A percentile compares a stretch with the other conserved stretches of the same genome.
Evolutionary conservation across 2,888 invertebrate genomes (phyloP).

Genomic region (Pogonocherus hispidulus): DNA sequence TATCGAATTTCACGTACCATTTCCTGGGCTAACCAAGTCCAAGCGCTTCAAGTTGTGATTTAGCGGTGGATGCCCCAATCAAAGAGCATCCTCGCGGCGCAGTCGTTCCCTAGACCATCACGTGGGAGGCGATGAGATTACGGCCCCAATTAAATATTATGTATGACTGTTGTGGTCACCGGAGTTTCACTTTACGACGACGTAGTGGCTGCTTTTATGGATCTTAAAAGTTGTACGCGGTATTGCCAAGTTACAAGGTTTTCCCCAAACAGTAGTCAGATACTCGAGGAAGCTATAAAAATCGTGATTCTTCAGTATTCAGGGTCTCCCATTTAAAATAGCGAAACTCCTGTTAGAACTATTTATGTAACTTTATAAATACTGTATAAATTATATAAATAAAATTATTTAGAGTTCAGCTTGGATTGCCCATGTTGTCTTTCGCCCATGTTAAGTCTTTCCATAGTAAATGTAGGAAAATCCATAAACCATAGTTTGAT

Average conservation of each 20-base stretch:
- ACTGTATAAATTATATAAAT: too few relatives aligned
- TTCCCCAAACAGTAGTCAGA: neutral
- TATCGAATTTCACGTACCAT: neutral
- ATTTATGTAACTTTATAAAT: too few relatives aligned
- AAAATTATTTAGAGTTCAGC: too few relatives aligned
- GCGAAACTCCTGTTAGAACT: too few relatives aligned
- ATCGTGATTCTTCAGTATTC: too few relatives aligned
- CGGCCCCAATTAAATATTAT: slow-evolving; percentile 56
- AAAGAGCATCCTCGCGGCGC: slow-evolving; percentile 44
- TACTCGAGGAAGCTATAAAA: too few relatives aligned
- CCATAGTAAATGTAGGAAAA: too few relatives aligned
- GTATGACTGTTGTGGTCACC: slow-evolving; percentile 36
- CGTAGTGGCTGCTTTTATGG: neutral
- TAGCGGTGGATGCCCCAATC: slow-evolving; percentile 40
- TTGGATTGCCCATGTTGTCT: too few relatives aligned
- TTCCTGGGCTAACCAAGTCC: slow-evolving; percentile 4
- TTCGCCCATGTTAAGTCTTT: too few relatives aligned
- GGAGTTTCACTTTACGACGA: slow-evolving; percentile 25
- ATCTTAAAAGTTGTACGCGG: neutral
- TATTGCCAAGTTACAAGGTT: neutral
- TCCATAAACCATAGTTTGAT: too few relatives aligned
- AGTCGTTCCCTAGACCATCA: slow-evolving; percentile 42
- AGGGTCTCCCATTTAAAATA: too few relatives aligned
- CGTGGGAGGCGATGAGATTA: slow-evolving; percentile 55
- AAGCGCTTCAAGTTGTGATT: slow-evolving; percentile 5